Conservation (phyloP, 2,797 vertebrate species). For the Trematomus bernacchii region DNA sequence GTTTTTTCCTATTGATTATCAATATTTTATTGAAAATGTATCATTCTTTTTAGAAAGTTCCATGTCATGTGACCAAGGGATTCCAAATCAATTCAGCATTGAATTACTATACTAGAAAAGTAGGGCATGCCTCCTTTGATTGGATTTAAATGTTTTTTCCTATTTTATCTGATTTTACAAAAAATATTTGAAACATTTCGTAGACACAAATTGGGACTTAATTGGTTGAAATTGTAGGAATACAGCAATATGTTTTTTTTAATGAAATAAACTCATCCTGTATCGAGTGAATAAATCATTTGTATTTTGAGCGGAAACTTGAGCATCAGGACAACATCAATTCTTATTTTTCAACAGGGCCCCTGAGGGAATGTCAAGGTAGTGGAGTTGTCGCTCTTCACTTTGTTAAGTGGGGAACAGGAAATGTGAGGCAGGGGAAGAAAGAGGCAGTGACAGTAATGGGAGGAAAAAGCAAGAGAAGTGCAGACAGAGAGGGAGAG, state of each 20-base stretch:
- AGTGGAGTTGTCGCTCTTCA: constrained; percentile 48
- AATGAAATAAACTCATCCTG: background rate
- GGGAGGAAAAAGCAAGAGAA: background rate
- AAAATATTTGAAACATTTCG: too few relatives aligned
- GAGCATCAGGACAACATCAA: constrained; percentile 37
- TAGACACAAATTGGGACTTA: background rate
- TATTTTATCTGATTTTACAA: too few relatives aligned
- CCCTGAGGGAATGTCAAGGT: constrained; percentile 41
- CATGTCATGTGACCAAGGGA: too few relatives aligned
- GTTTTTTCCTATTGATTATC: too few relatives aligned
- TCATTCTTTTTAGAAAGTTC: too few relatives aligned
- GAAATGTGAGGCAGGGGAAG: constrained; percentile 37
- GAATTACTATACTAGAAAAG: too few relatives aligned
- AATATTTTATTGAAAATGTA: too few relatives aligned
- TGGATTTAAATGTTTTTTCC: too few relatives aligned
- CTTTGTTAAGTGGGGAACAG: constrained; percentile 41
- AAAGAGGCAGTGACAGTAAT: constrained; percentile 29
- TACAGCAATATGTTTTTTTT: background rate
- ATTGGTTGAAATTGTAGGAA: background rate
- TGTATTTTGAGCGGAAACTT: constrained; percentile 22
- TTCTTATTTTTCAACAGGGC: constrained; percentile 26
- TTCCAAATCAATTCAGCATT: too few relatives aligned
- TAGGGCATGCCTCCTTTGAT: too few relatives aligned
- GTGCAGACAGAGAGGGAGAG: background rate
- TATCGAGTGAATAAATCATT: background rate